These are phyloP conservation scores for Tetraodon nigroviridis DNA, from an alignment of 2,113 vertebrate species.

Conservation along the genomic window DNA sequence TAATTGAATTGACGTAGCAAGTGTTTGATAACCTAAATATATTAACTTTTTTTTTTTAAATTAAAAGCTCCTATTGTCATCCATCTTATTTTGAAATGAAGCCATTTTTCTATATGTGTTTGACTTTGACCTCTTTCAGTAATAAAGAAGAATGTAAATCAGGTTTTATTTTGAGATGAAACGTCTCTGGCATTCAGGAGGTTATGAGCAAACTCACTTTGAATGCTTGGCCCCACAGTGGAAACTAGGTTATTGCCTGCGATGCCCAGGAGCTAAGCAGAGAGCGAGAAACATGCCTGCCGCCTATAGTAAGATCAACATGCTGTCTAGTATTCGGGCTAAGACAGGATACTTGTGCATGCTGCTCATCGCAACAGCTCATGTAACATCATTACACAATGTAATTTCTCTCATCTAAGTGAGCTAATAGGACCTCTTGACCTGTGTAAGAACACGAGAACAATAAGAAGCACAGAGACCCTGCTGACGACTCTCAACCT, in stretches of 20 bases:
- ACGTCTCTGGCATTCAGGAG: slow-evolving; percentile 18
- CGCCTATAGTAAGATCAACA: slow-evolving; percentile 57
- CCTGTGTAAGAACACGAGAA: too few species aligned
- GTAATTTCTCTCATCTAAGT: neutral
- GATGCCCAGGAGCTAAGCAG: slow-evolving; percentile 53
- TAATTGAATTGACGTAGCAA: too few species aligned
- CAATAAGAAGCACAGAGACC: neutral
- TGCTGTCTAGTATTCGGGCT: slow-evolving; percentile 43
- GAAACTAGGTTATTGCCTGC: slow-evolving; percentile 66
- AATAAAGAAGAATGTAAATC: slow-evolving; percentile 19
- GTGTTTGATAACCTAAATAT: too few species aligned
- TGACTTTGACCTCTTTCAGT: slow-evolving; percentile 11
- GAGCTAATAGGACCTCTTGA: neutral
- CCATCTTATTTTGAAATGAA: slow-evolving; percentile 14
- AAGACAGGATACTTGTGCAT: slow-evolving; percentile 13
- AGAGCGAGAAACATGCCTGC: slow-evolving; percentile 56
- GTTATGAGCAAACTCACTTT: slow-evolving; percentile 36
- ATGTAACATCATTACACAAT: neutral
- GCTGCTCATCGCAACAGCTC: slow-evolving; percentile 6
- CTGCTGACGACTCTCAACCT: neutral
- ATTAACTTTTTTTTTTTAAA: too few species aligned
- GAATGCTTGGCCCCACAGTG: slow-evolving; percentile 34
- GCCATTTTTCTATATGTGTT: slow-evolving; percentile 9
- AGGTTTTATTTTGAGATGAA: slow-evolving; percentile 15
- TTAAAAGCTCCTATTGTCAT: too few species aligned